Percentiles rank a stretch among this genome's conserved stretches.
These are phyloP conservation scores for Podarcis cretensis DNA, from an alignment of 2,113 vertebrate genomes.

Conservation along the genomic window DNA sequence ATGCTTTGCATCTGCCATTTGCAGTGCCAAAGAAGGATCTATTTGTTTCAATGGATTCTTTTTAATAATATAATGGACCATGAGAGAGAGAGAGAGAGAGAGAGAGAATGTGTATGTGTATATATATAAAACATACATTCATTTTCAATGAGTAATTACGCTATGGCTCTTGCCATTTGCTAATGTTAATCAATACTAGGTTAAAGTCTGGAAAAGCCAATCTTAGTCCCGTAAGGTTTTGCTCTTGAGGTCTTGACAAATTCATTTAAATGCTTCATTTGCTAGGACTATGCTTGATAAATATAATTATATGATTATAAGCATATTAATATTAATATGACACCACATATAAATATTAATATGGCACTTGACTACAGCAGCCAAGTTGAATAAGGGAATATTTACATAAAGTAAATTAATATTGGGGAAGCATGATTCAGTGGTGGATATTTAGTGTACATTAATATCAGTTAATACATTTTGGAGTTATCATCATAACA, in stretches of 20 bases:
- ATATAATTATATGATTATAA: not conserved
- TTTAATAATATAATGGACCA: too few species aligned
- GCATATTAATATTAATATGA: too few species aligned
- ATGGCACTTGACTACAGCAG: not conserved
- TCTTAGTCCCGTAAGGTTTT: not conserved
- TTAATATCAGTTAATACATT: not conserved
- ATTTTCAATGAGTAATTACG: not conserved
- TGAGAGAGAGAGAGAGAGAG: too few species aligned
- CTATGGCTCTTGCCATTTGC: not conserved
- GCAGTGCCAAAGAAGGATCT: not conserved
- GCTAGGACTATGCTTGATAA: not conserved
- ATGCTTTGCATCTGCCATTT: not conserved
- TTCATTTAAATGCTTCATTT: not conserved
- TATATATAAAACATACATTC: too few species aligned
- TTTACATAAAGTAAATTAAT: constrained; percentile 2
- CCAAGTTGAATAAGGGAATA: not conserved
- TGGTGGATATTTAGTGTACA: not conserved
- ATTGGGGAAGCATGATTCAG: not conserved
- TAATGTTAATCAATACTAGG: not conserved
- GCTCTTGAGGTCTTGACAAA: not conserved
- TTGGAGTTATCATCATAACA: not conserved
- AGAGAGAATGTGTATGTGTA: too few species aligned
- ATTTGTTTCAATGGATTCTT: not conserved
- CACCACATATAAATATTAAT: not conserved
- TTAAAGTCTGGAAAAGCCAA: not conserved